Percentiles rank a stretch among this genome's conserved stretches.
These are phyloP conservation scores for Athalia rosae DNA, from an alignment of 2,888 invertebrate species.

Conservation along the genomic window DNA sequence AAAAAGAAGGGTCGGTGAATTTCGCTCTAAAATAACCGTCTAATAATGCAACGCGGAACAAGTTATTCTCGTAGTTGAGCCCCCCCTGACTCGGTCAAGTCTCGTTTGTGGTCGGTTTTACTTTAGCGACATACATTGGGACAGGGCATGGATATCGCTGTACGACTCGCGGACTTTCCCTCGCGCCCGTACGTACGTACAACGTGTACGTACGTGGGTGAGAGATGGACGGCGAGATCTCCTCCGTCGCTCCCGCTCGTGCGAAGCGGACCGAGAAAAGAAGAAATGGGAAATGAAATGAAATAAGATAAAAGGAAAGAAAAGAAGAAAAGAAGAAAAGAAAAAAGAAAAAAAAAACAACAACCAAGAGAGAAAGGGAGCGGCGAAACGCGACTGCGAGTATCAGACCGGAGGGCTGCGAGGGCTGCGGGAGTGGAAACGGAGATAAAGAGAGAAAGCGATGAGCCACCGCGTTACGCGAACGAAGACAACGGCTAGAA, in stretches of 20 bases:
- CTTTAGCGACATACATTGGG: constrained; percentile 64
- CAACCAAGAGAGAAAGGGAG: background rate
- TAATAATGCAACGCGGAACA: constrained; percentile 72
- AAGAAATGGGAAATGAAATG: background rate
- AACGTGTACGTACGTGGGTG: background rate
- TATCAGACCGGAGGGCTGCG: constrained; percentile 5
- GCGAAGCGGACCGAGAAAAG: constrained; percentile 1
- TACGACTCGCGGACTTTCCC: constrained; percentile 1
- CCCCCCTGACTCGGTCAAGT: constrained; percentile 67
- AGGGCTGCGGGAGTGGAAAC: background rate
- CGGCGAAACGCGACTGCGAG: constrained; percentile 27
- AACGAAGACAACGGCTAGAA: constrained; percentile 29
- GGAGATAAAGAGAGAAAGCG: background rate
- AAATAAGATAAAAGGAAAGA: constrained; percentile 1
- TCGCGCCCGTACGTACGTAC: constrained; percentile 2
- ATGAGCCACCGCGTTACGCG: background rate
- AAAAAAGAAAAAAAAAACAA: background rate
- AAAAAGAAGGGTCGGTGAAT: constrained; percentile 27
- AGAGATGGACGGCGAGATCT: background rate
- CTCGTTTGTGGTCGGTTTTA: constrained; percentile 65
- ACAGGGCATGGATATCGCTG: constrained; percentile 63
- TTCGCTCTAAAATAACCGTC: constrained; percentile 65
- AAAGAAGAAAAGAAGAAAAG: background rate
- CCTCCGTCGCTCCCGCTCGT: constrained; percentile 6
- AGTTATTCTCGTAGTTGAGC: constrained; percentile 69